phyloP scores from a whole-genome alignment of 2,888 invertebrate genomes.

The Carterocephalus palaemon region DNA sequence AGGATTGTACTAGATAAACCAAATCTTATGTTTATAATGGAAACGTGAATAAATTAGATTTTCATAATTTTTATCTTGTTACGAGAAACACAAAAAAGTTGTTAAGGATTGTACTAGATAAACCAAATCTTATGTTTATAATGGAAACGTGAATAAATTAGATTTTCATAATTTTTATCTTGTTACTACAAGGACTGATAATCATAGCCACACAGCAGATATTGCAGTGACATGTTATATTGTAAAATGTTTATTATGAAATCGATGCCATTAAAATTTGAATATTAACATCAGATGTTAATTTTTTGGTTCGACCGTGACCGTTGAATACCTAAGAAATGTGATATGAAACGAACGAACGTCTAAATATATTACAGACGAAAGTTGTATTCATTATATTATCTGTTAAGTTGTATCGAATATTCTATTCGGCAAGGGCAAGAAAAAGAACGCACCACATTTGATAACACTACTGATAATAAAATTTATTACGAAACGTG shows the following conservation, averaged over 20 bases:
- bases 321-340: slow-evolving; percentile 5
- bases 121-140: slow-evolving; percentile 34
- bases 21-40: slow-evolving; percentile 37
- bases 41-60: slow-evolving; percentile 12
- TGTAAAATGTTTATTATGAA: slow-evolving; percentile 7
- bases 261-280: neutral
- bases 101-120: neutral
- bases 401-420: neutral
- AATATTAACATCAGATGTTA: slow-evolving; percentile 10
- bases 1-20: neutral
- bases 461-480: too few relatives aligned
- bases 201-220: slow-evolving; percentile 11
- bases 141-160: slow-evolving; percentile 25
- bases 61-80: slow-evolving; percentile 8
- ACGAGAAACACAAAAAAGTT: neutral
- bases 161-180: slow-evolving; percentile 8
- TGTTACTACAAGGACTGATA: slow-evolving; percentile 3
- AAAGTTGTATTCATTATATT: neutral
- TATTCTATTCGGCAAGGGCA: neutral
- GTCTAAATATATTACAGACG: slow-evolving; percentile 6
- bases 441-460: too few relatives aligned
- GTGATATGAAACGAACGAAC: slow-evolving; percentile 3
- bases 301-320: slow-evolving; percentile 18
- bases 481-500: too few relatives aligned
- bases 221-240: slow-evolving; percentile 8